Evolutionary conservation across 2,888 invertebrate genomes (phyloP).

Genomic region (Sturmia bella): DNA sequence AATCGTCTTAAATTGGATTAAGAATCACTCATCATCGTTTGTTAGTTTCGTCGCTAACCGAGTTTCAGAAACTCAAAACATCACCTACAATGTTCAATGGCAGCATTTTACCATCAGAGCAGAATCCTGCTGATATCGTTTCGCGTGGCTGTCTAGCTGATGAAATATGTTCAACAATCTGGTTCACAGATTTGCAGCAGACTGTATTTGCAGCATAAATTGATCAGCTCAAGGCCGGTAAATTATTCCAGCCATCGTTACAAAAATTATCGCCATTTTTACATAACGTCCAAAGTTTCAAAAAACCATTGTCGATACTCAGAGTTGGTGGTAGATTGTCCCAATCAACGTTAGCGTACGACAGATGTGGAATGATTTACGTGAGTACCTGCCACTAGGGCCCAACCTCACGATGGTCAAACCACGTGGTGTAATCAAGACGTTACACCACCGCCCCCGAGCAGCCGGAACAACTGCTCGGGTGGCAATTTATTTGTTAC

Average conservation of each 20-base stretch:
- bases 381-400: too few relatives aligned
- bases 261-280: slow-evolving; percentile 47
- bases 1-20: slow-evolving; percentile 8
- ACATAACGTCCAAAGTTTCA: neutral
- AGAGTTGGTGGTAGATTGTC: slow-evolving; percentile 73
- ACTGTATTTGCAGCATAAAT: slow-evolving; percentile 10
- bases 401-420: too few relatives aligned
- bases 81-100: neutral
- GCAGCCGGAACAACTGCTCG: too few relatives aligned
- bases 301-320: slow-evolving; percentile 40
- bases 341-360: slow-evolving; percentile 64
- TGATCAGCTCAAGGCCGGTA: slow-evolving; percentile 1
- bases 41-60: neutral
- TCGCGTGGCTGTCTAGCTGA: too few relatives aligned
- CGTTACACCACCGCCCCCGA: too few relatives aligned
- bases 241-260: slow-evolving; percentile 3
- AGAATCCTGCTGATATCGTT: too few relatives aligned
- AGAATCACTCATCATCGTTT: neutral
- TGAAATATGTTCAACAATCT: neutral
- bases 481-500: too few relatives aligned
- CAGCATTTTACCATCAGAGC: too few relatives aligned
- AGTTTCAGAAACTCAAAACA: neutral
- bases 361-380: too few relatives aligned
- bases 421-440: too few relatives aligned
- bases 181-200: neutral